Evolutionary conservation across 2,113 vertebrate genomes (phyloP).

Genomic region (Zingel zingel): DNA sequence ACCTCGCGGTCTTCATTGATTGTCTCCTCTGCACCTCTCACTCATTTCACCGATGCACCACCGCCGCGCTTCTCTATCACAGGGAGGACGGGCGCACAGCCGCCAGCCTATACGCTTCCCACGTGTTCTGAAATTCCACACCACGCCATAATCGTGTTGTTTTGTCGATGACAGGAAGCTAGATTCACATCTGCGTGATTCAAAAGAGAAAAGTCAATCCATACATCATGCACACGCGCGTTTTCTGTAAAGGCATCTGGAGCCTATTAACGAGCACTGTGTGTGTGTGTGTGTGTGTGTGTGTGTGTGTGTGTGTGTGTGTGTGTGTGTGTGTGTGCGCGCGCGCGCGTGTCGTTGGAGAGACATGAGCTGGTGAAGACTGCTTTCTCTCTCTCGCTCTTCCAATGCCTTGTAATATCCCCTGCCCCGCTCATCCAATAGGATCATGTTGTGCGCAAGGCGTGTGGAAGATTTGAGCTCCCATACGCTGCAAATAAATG

Average conservation of each 20-base stretch:
- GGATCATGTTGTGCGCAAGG: conserved; percentile 61
- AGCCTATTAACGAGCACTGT: conserved; percentile 55
- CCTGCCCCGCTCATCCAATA: conserved; percentile 67
- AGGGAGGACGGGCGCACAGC: conserved; percentile 55
- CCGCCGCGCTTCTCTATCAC: conserved; percentile 70
- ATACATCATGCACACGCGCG: conserved; percentile 23
- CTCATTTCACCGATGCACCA: conserved; percentile 69
- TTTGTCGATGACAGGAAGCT: background rate
- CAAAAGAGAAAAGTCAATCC: background rate
- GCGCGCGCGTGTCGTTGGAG: conserved; percentile 50
- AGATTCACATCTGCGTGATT: background rate
- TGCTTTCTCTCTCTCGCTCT: conserved; percentile 29
- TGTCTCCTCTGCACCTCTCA: conserved; percentile 60
- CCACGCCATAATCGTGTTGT: conserved; percentile 43
- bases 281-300: conserved; percentile 22
- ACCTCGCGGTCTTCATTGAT: conserved; percentile 64
- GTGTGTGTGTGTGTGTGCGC: conserved; percentile 12
- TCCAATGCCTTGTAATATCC: conserved; percentile 44
- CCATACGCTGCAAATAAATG: conserved; percentile 46
- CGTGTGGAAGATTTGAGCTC: conserved; percentile 45
- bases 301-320: conserved; percentile 38
- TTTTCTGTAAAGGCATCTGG: conserved; percentile 72
- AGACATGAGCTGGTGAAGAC: conserved; percentile 38
- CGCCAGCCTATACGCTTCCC: conserved; percentile 58
- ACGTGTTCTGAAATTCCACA: conserved; percentile 56